Percentiles rank a stretch among this genome's conserved stretches.
Evolutionary conservation across 1,140 invertebrate species (phyloP).

Genomic region (Ceratosolen fusciceps): DNA sequence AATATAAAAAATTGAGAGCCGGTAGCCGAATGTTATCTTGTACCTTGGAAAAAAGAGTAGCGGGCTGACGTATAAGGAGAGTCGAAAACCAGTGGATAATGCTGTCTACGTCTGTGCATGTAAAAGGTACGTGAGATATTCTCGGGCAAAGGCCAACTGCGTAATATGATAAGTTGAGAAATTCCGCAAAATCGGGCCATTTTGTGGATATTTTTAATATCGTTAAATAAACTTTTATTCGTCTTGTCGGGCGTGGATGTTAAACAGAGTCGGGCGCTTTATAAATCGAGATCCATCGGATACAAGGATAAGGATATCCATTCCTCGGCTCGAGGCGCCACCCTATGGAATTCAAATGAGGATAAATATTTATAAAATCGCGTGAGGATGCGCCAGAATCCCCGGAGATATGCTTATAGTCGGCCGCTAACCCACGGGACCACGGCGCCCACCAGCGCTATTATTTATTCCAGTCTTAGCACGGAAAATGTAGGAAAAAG

Average conservation of each 20-base stretch:
- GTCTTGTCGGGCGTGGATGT: neutral
- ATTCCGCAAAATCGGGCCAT: neutral
- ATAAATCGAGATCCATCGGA: neutral
- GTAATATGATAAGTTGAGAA: conserved; percentile 61
- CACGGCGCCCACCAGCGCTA: neutral
- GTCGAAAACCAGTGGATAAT: conserved; percentile 48
- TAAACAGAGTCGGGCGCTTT: neutral
- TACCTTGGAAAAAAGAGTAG: conserved; percentile 44
- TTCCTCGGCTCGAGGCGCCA: conserved; percentile 16
- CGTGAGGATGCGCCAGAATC: conserved; percentile 52
- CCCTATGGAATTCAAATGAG: conserved; percentile 65
- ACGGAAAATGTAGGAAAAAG: conserved; percentile 6
- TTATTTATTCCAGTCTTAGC: conserved; percentile 39
- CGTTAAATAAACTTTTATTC: neutral
- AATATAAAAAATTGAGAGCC: neutral
- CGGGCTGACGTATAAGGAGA: conserved; percentile 50
- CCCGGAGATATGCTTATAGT: conserved; percentile 34
- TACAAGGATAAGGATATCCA: neutral
- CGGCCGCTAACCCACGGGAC: conserved; percentile 10
- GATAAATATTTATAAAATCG: conserved; percentile 70
- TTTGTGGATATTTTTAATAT: neutral
- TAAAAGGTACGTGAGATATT: conserved; percentile 62
- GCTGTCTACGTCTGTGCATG: conserved; percentile 60
- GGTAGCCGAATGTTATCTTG: conserved; percentile 25
- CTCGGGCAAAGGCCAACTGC: conserved; percentile 65